Conservation (phyloP, 2,113 vertebrate species). For the Jacana jacana region DNA sequence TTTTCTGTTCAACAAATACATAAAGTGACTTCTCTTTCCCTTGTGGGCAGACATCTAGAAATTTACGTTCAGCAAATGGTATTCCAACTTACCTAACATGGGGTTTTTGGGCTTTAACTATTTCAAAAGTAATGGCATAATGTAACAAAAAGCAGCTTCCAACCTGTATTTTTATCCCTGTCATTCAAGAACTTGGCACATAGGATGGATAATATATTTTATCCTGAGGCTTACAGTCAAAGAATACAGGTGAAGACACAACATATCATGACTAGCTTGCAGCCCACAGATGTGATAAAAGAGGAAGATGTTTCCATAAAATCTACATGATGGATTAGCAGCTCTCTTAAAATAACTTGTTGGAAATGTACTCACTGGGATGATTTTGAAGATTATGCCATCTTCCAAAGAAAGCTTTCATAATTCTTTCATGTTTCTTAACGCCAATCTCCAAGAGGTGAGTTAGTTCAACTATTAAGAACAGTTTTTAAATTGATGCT, state of each 20-base stretch:
- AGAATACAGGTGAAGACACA: neutral
- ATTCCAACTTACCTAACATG: constrained; percentile 9
- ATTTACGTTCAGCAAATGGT: constrained; percentile 11
- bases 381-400: constrained; percentile 12
- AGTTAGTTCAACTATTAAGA: neutral
- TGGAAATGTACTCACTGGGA: neutral
- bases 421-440: neutral
- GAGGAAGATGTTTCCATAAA: neutral
- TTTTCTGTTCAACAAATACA: constrained; percentile 54
- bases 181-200: neutral
- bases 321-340: neutral
- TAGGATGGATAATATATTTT: neutral
- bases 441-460: neutral
- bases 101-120: neutral
- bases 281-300: neutral
- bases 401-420: constrained; percentile 5
- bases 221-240: neutral
- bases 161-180: neutral
- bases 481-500: neutral
- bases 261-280: neutral
- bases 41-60: constrained; percentile 46
- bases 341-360: neutral
- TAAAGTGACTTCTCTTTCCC: constrained; percentile 37
- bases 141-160: neutral
- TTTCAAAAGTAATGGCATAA: neutral